Percentiles rank a stretch among this genome's conserved stretches.
Evolutionary conservation across 2,797 vertebrate genomes (phyloP).

Genomic region (Mycteria americana): DNA sequence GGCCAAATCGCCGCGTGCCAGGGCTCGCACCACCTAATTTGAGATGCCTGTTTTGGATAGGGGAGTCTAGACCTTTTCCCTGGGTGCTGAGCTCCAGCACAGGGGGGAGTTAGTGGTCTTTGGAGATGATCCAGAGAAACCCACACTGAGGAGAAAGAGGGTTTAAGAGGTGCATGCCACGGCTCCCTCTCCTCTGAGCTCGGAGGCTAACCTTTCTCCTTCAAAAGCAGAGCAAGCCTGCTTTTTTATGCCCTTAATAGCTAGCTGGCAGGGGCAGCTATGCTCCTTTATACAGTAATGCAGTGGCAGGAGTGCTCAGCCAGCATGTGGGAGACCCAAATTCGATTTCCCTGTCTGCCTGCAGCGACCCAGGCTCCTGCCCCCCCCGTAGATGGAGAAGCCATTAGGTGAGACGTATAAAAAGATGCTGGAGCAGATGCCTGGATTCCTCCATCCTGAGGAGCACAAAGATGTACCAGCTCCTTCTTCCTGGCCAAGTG

Average conservation of each 20-base stretch:
- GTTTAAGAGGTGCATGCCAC: neutral
- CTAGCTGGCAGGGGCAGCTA: neutral
- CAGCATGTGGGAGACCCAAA: neutral
- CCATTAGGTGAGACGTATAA: neutral
- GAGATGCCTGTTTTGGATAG: neutral
- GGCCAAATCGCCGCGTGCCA: neutral
- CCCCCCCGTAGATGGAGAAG: neutral
- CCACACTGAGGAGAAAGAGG: neutral
- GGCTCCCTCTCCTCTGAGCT: neutral
- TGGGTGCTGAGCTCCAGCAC: neutral
- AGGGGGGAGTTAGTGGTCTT: neutral
- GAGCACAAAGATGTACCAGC: neutral
- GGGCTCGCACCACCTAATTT: conserved; percentile 17
- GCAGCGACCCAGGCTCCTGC: neutral
- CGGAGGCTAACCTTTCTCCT: neutral
- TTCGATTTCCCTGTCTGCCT: neutral
- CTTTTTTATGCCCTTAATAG: neutral
- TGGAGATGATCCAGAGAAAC: neutral
- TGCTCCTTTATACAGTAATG: neutral
- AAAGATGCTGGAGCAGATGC: neutral
- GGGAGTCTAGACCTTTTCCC: neutral
- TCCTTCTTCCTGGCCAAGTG: neutral
- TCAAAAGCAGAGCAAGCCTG: neutral
- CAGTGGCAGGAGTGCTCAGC: neutral
- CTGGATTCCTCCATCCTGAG: neutral